These are phyloP conservation scores for Adelges cooleyi DNA, from an alignment of 1,140 invertebrate species.

Conservation along the genomic window DNA sequence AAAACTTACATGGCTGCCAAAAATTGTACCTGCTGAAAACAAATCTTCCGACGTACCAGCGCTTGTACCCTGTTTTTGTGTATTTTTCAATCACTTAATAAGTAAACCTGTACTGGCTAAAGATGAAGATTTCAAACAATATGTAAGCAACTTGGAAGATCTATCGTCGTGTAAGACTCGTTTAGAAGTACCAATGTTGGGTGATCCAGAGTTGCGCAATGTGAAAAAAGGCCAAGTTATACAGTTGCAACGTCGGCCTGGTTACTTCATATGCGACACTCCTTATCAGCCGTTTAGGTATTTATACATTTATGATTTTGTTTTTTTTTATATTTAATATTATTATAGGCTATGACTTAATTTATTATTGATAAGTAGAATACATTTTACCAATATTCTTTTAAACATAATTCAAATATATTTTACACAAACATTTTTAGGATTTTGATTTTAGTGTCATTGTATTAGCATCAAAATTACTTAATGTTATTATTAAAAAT, in stretches of 20 bases:
- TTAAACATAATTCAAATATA: too few relatives aligned
- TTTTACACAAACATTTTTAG: too few relatives aligned
- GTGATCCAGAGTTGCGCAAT: conserved; percentile 70
- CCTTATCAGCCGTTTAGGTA: conserved; percentile 47
- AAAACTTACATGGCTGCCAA: conserved; percentile 84
- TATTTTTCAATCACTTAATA: conserved; percentile 95
- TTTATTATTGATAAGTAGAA: too few relatives aligned
- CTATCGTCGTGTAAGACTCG: neutral
- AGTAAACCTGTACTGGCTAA: conserved; percentile 83
- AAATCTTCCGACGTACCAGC: conserved; percentile 34
- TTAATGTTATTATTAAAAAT: too few relatives aligned
- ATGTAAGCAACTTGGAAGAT: conserved; percentile 44
- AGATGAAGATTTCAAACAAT: conserved; percentile 96
- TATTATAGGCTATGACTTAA: too few relatives aligned
- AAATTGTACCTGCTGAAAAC: conserved; percentile 28
- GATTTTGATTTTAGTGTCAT: too few relatives aligned
- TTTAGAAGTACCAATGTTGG: conserved; percentile 65
- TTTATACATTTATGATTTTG: too few relatives aligned
- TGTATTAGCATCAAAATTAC: too few relatives aligned
- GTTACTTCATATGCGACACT: conserved; percentile 86
- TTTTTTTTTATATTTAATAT: too few relatives aligned
- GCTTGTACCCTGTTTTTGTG: conserved; percentile 67
- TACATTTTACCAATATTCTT: too few relatives aligned
- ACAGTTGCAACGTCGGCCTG: conserved; percentile 88
- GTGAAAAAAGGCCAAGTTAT: conserved; percentile 91